phyloP scores from a whole-genome alignment of 2,113 vertebrate genomes.

The Cyprinus carpio region DNA sequence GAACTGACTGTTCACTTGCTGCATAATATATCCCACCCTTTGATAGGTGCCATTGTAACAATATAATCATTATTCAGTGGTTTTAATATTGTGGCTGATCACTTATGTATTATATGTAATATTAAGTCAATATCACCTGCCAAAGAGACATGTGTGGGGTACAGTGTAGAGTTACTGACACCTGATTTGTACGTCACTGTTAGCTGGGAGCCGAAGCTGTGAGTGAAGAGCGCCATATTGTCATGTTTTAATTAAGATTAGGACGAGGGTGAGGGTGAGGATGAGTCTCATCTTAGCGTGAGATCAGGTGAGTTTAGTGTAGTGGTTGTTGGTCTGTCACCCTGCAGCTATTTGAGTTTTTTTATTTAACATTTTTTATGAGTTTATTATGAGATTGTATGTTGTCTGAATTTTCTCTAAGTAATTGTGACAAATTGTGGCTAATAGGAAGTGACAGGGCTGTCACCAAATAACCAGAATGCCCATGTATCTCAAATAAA shows the following conservation, averaged over 20 bases:
- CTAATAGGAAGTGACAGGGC: constrained; percentile 4
- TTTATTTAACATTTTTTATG: constrained; percentile 41
- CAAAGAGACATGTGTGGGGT: neutral
- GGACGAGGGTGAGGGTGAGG: constrained; percentile 9
- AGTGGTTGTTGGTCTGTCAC: constrained; percentile 34
- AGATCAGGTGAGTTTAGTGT: constrained; percentile 23
- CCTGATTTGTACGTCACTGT: constrained; percentile 35
- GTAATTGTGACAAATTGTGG: neutral
- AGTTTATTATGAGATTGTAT: neutral
- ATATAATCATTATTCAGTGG: neutral
- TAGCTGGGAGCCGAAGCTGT: neutral
- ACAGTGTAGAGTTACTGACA: neutral
- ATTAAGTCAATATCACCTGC: neutral
- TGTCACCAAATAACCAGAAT: neutral
- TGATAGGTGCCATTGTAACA: too few relatives aligned
- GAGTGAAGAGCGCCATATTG: constrained; percentile 40
- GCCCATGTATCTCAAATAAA: neutral
- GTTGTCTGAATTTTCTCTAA: constrained; percentile 34
- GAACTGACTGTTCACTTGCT: too few relatives aligned
- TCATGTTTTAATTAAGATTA: constrained; percentile 48
- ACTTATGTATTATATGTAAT: neutral
- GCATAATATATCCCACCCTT: too few relatives aligned
- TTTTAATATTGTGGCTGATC: too few relatives aligned
- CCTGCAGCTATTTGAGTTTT: neutral
- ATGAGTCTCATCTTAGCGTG: constrained; percentile 35